These are phyloP conservation scores for Clarias laeviceps DNA, from an alignment of 2,797 vertebrate species.

Conservation along the genomic window DNA sequence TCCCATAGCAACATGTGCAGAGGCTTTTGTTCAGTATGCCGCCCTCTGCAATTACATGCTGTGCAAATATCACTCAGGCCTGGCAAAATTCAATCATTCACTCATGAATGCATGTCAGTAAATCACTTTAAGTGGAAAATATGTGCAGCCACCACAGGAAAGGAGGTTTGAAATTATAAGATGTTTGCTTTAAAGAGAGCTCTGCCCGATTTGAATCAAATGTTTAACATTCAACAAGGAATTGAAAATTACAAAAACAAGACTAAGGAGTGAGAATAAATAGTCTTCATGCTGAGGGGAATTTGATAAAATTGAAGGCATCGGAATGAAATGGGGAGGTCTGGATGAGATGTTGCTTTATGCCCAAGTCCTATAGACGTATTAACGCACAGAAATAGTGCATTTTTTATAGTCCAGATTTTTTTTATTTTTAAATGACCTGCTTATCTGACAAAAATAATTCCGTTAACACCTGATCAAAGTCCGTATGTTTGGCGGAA, in stretches of 20 bases:
- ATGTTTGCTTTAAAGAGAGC: slow-evolving; percentile 62
- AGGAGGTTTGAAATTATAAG: slow-evolving; percentile 40
- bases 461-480: background rate
- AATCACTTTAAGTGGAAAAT: slow-evolving; percentile 69
- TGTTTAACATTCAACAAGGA: slow-evolving; percentile 39
- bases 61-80: slow-evolving; percentile 85
- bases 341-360: background rate
- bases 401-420: background rate
- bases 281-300: slow-evolving; percentile 17
- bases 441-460: background rate
- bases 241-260: slow-evolving; percentile 13
- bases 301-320: slow-evolving; percentile 23
- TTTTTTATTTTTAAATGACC: background rate
- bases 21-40: slow-evolving; percentile 80
- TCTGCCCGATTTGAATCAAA: slow-evolving; percentile 42
- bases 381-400: background rate
- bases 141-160: slow-evolving; percentile 47
- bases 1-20: slow-evolving; percentile 78
- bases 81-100: slow-evolving; percentile 62
- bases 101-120: slow-evolving; percentile 81
- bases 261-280: slow-evolving; percentile 17
- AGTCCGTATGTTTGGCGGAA: no score
- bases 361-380: background rate
- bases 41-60: slow-evolving; percentile 83
- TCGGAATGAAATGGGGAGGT: slow-evolving; percentile 2